Base-by-base conservation (phyloP, 2,888 invertebrate species). In the Synergus laeviventris region DNA sequence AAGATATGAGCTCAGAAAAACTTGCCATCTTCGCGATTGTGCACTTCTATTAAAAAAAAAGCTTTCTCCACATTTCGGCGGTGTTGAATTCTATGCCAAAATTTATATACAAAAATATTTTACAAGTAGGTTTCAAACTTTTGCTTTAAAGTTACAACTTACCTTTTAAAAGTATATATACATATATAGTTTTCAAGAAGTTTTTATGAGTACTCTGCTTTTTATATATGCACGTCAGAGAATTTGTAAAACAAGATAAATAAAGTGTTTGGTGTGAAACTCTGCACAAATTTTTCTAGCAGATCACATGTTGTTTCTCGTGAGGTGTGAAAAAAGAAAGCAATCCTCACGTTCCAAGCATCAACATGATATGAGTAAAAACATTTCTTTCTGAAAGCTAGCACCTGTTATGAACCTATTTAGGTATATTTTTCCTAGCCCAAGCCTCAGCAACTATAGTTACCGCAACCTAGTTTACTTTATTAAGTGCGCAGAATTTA, bases 391-490 rank as follows among this genome's bases (percentile, higher is more conserved):
- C n/a, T n/a, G 31, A 36, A 60, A 60, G 64, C 42, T 24, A 42
- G 42, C 42, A 66, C 21, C 42, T 24, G 42, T 66, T 66, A 66
- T 66, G 42, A 66, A 66, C 42, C 64, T 66, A 66, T 24, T 66
- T 14, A 66, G 45, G 45, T 42, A 42, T 45, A 42, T 66, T 66
- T 16, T 24, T 45, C 8, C 39, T 39, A 8, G 45, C 45, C 42
- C 39, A 39, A n/a, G n/a, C n/a, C n/a, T n/a, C n/a, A n/a, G 24
- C 42, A 24, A 66, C 21, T 24, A 12, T 8, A 24, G 64, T 66
- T 66, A 42, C 45, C 42, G n/a, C n/a, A 66, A 42, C 64, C 42
- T n/a, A 11, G 45, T 66, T 66, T 42, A 11, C n/a, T 66, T 45
- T 42, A 24, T 66, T 39, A 24, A 12, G 24, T 24, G n/a, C n/a